Percentiles rank a stretch among this genome's conserved stretches.
Evolutionary conservation across 2,888 invertebrate species (phyloP).

Genomic region (Sphecodes monilicornis): DNA sequence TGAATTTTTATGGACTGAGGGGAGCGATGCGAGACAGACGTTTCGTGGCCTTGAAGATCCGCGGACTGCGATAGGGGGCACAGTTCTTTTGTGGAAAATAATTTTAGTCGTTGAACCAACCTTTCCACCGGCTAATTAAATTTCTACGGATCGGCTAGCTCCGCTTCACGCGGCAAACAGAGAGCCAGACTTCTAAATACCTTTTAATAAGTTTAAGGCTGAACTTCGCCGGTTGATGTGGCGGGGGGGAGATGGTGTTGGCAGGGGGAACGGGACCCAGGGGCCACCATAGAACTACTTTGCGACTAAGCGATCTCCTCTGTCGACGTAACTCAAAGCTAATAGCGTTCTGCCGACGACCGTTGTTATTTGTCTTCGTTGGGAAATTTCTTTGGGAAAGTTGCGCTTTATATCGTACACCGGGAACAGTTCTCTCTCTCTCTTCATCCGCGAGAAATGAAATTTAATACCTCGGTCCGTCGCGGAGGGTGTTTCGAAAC

Average conservation of each 20-base stretch:
- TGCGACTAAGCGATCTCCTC: slow-evolving; percentile 10
- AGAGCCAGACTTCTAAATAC: slow-evolving; percentile 49
- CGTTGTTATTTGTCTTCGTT: slow-evolving; percentile 26
- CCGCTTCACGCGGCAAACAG: slow-evolving; percentile 34
- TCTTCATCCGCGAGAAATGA: background rate
- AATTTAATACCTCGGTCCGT: background rate
- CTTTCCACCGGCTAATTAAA: slow-evolving; percentile 62
- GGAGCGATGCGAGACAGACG: slow-evolving; percentile 62
- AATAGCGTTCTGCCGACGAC: slow-evolving; percentile 15
- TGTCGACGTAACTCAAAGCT: slow-evolving; percentile 21
- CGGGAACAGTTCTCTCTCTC: background rate
- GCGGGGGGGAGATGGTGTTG: background rate
- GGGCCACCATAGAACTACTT: background rate
- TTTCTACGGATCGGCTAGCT: slow-evolving; percentile 46
- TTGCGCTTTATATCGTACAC: slow-evolving; percentile 14
- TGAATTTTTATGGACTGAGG: slow-evolving; percentile 65
- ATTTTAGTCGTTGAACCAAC: slow-evolving; percentile 49
- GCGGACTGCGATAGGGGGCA: slow-evolving; percentile 56
- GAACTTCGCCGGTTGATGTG: slow-evolving; percentile 20
- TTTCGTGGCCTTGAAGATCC: slow-evolving; percentile 66
- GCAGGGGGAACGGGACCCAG: background rate
- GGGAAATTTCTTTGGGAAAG: slow-evolving; percentile 10
- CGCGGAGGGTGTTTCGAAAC: slow-evolving; percentile 5
- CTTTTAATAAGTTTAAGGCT: slow-evolving; percentile 36
- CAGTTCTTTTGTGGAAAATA: slow-evolving; percentile 62